phyloP scores from a whole-genome alignment of 2,797 vertebrate genomes.

The Phrynocephalus guinanensis region DNA sequence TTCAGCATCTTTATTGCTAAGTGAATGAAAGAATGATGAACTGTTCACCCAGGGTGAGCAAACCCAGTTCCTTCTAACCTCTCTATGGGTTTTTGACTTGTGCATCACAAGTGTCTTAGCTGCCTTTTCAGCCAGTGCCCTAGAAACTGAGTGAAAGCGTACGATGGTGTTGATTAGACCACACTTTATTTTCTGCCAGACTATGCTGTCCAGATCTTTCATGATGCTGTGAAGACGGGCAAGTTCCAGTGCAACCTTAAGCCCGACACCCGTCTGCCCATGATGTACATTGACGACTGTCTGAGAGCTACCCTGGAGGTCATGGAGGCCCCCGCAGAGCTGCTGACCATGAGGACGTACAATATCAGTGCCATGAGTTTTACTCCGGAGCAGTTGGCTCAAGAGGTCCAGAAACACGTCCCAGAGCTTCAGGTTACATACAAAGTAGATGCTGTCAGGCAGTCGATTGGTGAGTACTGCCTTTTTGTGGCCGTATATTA shows the following conservation, averaged over 20 bases:
- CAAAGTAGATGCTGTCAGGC: slow-evolving; percentile 85
- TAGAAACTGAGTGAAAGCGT: background rate
- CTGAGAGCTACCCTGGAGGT: slow-evolving; percentile 92
- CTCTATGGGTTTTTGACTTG: no score
- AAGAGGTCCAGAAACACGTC: slow-evolving; percentile 90
- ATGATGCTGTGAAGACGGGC: slow-evolving; percentile 87
- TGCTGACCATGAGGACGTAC: slow-evolving; percentile 93
- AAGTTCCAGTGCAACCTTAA: slow-evolving; percentile 92
- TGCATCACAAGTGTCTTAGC: background rate
- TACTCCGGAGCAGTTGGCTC: slow-evolving; percentile 88
- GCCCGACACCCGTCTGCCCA: slow-evolving; percentile 88
- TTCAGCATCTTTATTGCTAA: background rate
- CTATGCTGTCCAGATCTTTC: slow-evolving; percentile 96
- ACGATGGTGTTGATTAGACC: background rate
- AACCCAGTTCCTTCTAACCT: background rate
- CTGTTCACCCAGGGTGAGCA: background rate
- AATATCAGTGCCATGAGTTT: slow-evolving; percentile 98
- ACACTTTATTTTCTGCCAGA: slow-evolving; percentile 74
- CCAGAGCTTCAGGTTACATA: slow-evolving; percentile 90
- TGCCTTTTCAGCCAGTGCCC: background rate
- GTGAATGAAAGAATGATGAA: no score
- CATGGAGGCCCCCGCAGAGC: slow-evolving; percentile 88
- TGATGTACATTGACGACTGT: slow-evolving; percentile 98
- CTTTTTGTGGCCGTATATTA: background rate
- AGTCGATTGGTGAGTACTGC: slow-evolving; percentile 89